Evolutionary conservation across 1,140 invertebrate genomes (phyloP), one percentile per base, ranked within the genome.

Genomic region (Acyrthosiphon pisum): DNA sequence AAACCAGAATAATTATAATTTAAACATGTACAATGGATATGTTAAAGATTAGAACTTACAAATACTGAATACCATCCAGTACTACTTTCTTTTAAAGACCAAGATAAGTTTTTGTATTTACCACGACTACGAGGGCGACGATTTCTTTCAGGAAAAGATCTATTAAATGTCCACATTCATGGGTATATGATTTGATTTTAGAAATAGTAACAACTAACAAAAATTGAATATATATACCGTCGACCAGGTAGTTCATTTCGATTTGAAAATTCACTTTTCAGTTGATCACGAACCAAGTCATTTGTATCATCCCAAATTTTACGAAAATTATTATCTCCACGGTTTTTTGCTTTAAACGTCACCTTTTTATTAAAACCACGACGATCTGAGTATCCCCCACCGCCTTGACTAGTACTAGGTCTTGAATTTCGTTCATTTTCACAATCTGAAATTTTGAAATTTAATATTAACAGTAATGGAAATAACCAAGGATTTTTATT

Each of bases 11-110:
- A 90, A 60, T 60, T 2, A 90, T 68, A 68, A 68, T 46, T 23
- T 18, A 90, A 90, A 41, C 23, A 90, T 30, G 14, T 14, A 2
- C 3, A 18, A 86, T 48, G 41, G 1, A 4, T 35, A 30, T 22
- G 56, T 76, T 41, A 23, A 83, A 93, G 84, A 93, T 37, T 26
- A 35, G 26, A 53, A 93, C 91, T 93, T 93, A 93, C 91, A 86
- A 93, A 86, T 84, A 93, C 48, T 37, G 46, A 53, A 44, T 93
- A 93, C 91, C 91, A 93, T 84, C 91, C 91, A 11, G 91, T 93
- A 23, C 26, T 37, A 93, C 91, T 86, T 53, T 93, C 81, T 53
- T 86, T 93, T 44, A 93, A 86, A 37, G 91, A 7, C 91, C 91
- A 93, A 26, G 90, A 48, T 41, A 50, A 18, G 84, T 37, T 41